A percentile compares a stretch with the other conserved stretches of the same genome.
These are phyloP conservation scores for Aproaerema taeniolella DNA, from an alignment of 2,888 invertebrate species.

Conservation along the genomic window DNA sequence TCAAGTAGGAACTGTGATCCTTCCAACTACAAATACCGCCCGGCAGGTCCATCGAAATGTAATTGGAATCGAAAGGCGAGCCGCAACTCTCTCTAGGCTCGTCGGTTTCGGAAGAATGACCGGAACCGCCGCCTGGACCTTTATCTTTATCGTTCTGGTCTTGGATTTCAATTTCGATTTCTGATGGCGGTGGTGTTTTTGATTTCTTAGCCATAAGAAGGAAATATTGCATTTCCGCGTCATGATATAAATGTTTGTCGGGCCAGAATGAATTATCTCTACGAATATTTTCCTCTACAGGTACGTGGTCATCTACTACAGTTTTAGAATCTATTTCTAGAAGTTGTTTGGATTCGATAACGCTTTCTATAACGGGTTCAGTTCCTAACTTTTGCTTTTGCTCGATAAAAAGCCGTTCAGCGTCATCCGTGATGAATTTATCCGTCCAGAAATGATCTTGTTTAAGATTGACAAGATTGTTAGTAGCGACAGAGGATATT, in stretches of 20 bases:
- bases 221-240: constrained; percentile 81
- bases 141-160: constrained; percentile 79
- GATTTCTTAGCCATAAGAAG: constrained; percentile 66
- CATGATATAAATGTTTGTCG: constrained; percentile 79
- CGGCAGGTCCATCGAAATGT: constrained; percentile 84
- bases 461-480: constrained; percentile 49
- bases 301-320: constrained; percentile 20
- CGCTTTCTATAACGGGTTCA: constrained; percentile 17
- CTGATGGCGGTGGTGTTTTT: constrained; percentile 39
- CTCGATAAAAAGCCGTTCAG: constrained; percentile 60
- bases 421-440: constrained; percentile 76
- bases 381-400: constrained; percentile 32
- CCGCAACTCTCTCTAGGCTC: constrained; percentile 43
- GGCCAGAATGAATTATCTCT: constrained; percentile 78
- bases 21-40: constrained; percentile 90
- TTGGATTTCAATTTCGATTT: constrained; percentile 34
- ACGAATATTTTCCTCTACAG: constrained; percentile 45
- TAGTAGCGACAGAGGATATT: constrained; percentile 33
- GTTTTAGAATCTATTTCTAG: constrained; percentile 12
- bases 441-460: constrained; percentile 79
- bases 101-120: constrained; percentile 68
- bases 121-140: constrained; percentile 79
- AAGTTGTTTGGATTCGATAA: constrained; percentile 19
- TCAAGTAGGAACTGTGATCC: constrained; percentile 87
- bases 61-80: constrained; percentile 74